A percentile compares a stretch with the other conserved stretches of the same genome.
Conservation (phyloP, 2,113 vertebrate species). For the Passer montanus region DNA sequence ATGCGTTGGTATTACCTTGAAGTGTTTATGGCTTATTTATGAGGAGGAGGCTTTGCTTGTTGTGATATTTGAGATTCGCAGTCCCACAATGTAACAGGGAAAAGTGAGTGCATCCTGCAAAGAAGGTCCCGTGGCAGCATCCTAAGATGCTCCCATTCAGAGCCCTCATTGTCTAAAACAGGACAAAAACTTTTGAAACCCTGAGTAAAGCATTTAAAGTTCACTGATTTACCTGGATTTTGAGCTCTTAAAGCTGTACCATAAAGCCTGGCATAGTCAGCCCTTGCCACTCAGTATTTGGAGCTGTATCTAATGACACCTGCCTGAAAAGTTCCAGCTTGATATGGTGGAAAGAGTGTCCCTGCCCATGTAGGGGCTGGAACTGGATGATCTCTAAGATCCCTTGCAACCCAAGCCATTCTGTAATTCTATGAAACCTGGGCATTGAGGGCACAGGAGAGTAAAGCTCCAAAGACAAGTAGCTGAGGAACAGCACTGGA, state of each 20-base stretch:
- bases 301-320: not conserved
- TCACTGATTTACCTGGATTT: not conserved
- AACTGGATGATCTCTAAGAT: not conserved
- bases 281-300: not conserved
- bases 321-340: not conserved
- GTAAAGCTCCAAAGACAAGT: not conserved
- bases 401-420: not conserved
- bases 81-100: not conserved
- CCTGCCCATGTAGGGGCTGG: not conserved
- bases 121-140: not conserved
- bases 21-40: not conserved
- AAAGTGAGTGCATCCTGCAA: not conserved
- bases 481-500: not conserved
- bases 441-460: not conserved
- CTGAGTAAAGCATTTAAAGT: not conserved
- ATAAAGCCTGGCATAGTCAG: not conserved
- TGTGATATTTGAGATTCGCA: not conserved
- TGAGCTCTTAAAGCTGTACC: not conserved
- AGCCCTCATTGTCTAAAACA: not conserved
- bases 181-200: not conserved
- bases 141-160: accelerated
- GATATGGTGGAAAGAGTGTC: not conserved
- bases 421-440: not conserved
- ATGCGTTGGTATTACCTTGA: not conserved
- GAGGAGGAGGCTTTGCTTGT: not conserved